Percentiles rank a stretch among this genome's conserved stretches.
phyloP scores from a whole-genome alignment of 2,113 vertebrate species.

The Dicrurus megarhynchus region DNA sequence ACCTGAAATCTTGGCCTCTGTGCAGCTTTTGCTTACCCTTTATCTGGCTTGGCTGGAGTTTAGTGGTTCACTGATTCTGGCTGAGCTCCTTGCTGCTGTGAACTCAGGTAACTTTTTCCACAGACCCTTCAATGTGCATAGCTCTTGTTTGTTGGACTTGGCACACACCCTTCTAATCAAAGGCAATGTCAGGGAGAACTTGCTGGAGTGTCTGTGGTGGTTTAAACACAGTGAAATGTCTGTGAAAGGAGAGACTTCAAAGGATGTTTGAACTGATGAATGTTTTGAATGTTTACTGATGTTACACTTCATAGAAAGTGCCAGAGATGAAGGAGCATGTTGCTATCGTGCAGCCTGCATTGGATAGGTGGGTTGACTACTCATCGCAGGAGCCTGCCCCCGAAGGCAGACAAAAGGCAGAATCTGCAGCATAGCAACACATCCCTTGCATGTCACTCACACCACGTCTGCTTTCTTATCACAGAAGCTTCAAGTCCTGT shows the following conservation, averaged over 20 bases:
- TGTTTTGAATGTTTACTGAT: background rate
- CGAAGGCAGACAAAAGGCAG: no score
- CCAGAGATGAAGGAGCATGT: background rate
- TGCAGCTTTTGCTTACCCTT: background rate
- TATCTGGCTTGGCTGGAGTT: background rate
- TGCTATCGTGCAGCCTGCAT: no score
- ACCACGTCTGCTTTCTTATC: no score
- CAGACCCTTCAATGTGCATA: background rate
- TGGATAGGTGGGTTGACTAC: no score
- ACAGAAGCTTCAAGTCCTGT: no score
- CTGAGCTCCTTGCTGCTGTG: background rate
- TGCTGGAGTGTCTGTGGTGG: background rate
- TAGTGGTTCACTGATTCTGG: background rate
- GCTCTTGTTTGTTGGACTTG: background rate
- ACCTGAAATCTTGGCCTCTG: background rate
- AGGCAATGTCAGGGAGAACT: background rate
- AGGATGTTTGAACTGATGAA: background rate
- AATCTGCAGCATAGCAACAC: no score
- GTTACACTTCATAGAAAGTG: background rate
- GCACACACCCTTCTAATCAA: background rate
- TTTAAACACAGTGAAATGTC: background rate
- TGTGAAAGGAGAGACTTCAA: slow-evolving; percentile 11
- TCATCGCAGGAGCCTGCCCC: no score
- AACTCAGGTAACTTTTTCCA: background rate
- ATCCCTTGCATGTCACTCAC: no score